A percentile compares a stretch with the other conserved stretches of the same genome.
Conservation (phyloP, 1,140 invertebrate species). For the Adelges cooleyi region DNA sequence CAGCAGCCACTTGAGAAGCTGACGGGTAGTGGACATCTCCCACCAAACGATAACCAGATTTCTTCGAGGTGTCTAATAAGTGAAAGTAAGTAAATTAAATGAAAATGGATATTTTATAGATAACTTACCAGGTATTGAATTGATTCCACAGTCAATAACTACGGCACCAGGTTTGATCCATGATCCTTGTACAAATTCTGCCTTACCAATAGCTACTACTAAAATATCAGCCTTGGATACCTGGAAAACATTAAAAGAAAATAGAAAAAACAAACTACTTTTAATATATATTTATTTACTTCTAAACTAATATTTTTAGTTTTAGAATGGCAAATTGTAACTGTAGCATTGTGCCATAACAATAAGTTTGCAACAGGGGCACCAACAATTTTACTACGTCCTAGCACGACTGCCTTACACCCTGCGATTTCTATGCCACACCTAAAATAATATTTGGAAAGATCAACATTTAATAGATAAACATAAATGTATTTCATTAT, state of each 20-base stretch:
- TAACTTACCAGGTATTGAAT: conserved; percentile 72
- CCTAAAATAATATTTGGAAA: conserved; percentile 36
- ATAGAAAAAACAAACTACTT: conserved; percentile 7
- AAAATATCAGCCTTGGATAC: conserved; percentile 78
- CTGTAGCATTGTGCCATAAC: conserved; percentile 93
- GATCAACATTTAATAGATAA: not conserved
- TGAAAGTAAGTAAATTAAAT: conserved; percentile 17
- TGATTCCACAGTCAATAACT: conserved; percentile 99
- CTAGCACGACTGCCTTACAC: conserved; percentile 82
- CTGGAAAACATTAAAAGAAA: conserved; percentile 40
- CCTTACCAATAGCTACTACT: conserved; percentile 85
- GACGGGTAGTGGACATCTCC: conserved; percentile 88
- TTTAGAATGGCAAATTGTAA: conserved; percentile 92
- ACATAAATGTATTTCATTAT: not conserved
- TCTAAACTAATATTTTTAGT: conserved; percentile 71
- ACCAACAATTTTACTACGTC: conserved; percentile 95
- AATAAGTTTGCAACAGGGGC: conserved; percentile 87
- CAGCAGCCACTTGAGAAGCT: conserved; percentile 64
- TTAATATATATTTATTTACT: conserved; percentile 42
- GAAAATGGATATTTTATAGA: not conserved
- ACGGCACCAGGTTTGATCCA: conserved; percentile 98
- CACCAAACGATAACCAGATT: conserved; percentile 70
- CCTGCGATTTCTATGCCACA: conserved; percentile 69
- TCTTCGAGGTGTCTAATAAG: conserved; percentile 72
- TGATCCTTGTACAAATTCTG: conserved; percentile 82